Evolutionary conservation across 1,140 invertebrate species (phyloP).

Genomic region (Diorhabda carinulata): DNA sequence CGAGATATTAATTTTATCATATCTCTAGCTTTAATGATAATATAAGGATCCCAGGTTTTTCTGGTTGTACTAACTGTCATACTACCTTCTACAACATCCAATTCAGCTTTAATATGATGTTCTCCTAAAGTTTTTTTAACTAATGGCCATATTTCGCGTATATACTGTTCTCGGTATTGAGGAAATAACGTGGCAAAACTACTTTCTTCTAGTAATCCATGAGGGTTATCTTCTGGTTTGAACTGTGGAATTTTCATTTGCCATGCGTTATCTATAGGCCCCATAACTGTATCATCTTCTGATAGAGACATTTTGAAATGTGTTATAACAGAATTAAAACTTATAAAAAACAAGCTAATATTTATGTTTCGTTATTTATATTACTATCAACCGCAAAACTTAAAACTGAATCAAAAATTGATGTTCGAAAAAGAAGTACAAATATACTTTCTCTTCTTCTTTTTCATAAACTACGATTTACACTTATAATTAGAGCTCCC

Average conservation of each 20-base stretch:
- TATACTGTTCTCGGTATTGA: conserved; percentile 93
- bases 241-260: conserved; percentile 86
- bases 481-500: too few species aligned
- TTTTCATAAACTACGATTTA: too few species aligned
- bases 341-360: too few species aligned
- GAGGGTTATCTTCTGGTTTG: conserved; percentile 84
- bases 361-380: too few species aligned
- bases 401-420: too few species aligned
- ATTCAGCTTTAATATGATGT: conserved; percentile 79
- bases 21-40: conserved; percentile 95
- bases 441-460: too few species aligned
- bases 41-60: conserved; percentile 98
- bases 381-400: too few species aligned
- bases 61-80: conserved; percentile 94
- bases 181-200: conserved; percentile 69
- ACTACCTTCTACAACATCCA: conserved; percentile 91
- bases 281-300: conserved; percentile 38
- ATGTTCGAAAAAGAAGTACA: too few species aligned
- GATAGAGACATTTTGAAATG: conserved; percentile 18
- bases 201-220: conserved; percentile 68
- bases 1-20: conserved; percentile 92
- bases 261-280: conserved; percentile 81
- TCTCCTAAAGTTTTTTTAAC: conserved; percentile 81
- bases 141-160: conserved; percentile 93
- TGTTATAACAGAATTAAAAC: too few species aligned